These are phyloP conservation scores for Xiphophorus birchmanni DNA, from an alignment of 2,797 vertebrate genomes.

Conservation along the genomic window DNA sequence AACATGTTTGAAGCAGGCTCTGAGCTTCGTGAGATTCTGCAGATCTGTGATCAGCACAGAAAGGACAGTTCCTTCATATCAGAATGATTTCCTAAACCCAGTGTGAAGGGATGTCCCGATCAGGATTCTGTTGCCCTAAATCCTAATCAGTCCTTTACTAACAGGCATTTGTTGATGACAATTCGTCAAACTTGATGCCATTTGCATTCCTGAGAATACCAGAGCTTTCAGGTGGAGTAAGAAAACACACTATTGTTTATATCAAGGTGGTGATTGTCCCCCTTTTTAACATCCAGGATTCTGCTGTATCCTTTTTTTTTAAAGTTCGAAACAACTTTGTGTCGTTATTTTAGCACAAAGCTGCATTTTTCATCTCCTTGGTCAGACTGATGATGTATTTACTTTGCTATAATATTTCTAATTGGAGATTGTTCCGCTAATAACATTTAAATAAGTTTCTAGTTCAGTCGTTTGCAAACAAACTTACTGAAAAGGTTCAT, in stretches of 20 bases:
- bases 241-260: neutral
- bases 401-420: neutral
- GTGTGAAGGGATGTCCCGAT: neutral
- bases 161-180: neutral
- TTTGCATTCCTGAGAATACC: neutral
- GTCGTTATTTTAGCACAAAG: too few species aligned
- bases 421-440: neutral
- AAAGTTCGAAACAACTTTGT: neutral
- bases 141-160: neutral
- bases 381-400: neutral
- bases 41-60: constrained; percentile 31
- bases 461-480: neutral
- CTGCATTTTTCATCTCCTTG: neutral
- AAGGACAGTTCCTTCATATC: neutral
- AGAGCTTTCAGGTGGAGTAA: neutral
- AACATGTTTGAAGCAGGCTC: constrained; percentile 35
- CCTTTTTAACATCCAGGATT: neutral
- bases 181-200: neutral
- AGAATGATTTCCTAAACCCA: constrained; percentile 13
- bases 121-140: neutral
- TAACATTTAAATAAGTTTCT: neutral
- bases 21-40: constrained; percentile 10
- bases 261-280: neutral
- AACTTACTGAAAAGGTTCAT: neutral
- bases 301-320: neutral